Conservation (phyloP, 1,140 invertebrate genomes). For the Ostrea edulis region DNA sequence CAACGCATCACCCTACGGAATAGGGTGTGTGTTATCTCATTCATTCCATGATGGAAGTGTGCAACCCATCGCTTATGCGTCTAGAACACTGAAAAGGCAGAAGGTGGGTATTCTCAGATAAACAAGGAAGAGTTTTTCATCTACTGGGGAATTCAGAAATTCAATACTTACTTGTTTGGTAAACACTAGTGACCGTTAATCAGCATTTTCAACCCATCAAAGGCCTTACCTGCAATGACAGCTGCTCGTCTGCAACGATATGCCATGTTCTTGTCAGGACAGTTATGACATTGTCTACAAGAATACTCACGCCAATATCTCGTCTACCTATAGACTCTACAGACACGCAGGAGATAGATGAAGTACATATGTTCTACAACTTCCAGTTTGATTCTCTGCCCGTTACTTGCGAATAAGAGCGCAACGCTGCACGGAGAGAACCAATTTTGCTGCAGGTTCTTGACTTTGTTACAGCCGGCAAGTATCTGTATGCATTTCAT, state of each 20-base stretch:
- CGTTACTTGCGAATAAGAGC: too few species aligned
- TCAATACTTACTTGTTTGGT: conserved; percentile 79
- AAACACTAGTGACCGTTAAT: conserved; percentile 52
- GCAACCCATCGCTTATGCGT: conserved; percentile 68
- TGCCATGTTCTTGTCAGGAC: conserved; percentile 70
- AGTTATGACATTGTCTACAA: conserved; percentile 66
- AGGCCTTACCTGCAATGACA: conserved; percentile 62
- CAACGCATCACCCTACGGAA: conserved; percentile 80
- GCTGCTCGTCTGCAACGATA: conserved; percentile 76
- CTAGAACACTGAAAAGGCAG: too few species aligned
- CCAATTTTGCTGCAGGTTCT: too few species aligned
- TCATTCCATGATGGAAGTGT: conserved; percentile 62
- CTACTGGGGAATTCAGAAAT: conserved; percentile 78
- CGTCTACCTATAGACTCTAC: too few species aligned
- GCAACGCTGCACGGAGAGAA: too few species aligned
- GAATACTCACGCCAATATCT: too few species aligned
- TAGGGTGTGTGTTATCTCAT: conserved; percentile 80
- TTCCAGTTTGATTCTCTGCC: too few species aligned
- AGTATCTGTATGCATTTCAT: too few species aligned
- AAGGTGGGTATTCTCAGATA: conserved; percentile 75
- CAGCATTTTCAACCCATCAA: conserved; percentile 55
- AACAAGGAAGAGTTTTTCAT: conserved; percentile 78
- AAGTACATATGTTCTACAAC: too few species aligned
- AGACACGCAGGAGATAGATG: too few species aligned
- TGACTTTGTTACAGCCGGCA: too few species aligned